A percentile compares a stretch with the other conserved stretches of the same genome.
These are phyloP conservation scores for Morphnarchus princeps DNA, from an alignment of 2,113 vertebrate species.

Conservation along the genomic window DNA sequence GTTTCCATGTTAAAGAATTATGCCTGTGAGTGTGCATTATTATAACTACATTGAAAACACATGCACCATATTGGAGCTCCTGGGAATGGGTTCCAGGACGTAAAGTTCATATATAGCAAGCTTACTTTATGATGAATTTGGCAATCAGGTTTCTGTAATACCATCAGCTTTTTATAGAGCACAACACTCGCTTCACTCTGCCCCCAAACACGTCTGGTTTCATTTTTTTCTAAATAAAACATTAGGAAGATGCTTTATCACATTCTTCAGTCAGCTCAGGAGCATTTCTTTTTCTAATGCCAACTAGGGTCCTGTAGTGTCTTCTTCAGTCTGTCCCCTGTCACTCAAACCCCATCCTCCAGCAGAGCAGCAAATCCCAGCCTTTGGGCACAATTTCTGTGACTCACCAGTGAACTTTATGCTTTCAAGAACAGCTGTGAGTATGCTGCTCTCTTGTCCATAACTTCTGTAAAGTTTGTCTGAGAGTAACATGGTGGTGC, in stretches of 20 bases:
- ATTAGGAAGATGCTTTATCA: neutral
- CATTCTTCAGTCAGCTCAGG: neutral
- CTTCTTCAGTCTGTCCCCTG: neutral
- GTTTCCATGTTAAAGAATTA: neutral
- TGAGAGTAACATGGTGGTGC: neutral
- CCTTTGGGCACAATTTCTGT: neutral
- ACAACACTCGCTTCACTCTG: neutral
- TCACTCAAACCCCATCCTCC: neutral
- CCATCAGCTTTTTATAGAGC: neutral
- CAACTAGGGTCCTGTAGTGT: neutral
- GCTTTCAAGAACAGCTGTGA: neutral
- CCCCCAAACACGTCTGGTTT: neutral
- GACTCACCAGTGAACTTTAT: neutral
- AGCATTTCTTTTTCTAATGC: neutral
- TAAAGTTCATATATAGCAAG: neutral
- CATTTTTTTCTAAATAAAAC: neutral
- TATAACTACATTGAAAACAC: neutral
- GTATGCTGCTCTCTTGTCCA: neutral
- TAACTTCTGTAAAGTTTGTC: neutral
- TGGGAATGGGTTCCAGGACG: neutral
- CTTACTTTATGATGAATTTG: neutral
- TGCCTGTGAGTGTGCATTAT: neutral
- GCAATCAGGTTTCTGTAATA: neutral
- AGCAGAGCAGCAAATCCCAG: neutral
- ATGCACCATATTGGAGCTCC: neutral